These are phyloP conservation scores for Willisornis vidua DNA, from an alignment of 2,113 vertebrate species.

Conservation along the genomic window DNA sequence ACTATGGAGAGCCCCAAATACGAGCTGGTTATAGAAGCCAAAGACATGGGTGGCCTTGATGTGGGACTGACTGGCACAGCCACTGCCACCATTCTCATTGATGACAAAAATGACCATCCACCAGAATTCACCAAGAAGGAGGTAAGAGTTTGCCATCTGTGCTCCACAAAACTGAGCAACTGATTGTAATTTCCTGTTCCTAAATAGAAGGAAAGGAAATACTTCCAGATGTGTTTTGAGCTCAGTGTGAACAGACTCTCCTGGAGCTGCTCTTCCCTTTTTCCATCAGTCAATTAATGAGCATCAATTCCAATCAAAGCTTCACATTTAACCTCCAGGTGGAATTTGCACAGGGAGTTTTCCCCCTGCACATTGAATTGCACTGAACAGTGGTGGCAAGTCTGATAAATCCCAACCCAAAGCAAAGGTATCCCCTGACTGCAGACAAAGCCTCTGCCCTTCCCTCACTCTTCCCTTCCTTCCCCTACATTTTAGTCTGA, in stretches of 20 bases:
- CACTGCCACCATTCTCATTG: constrained; percentile 93
- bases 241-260: background rate
- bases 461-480: background rate
- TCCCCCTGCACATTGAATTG: background rate
- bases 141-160: constrained; percentile 75
- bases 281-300: background rate
- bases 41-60: constrained; percentile 93
- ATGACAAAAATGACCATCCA: constrained; percentile 96
- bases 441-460: background rate
- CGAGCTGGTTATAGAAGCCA: constrained; percentile 92
- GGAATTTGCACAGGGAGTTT: background rate
- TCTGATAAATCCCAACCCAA: background rate
- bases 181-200: background rate
- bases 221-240: background rate
- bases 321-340: background rate
- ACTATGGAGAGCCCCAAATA: constrained; percentile 93
- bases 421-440: background rate
- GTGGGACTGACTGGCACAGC: constrained; percentile 94
- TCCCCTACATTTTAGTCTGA: background rate
- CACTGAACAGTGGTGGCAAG: background rate
- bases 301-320: background rate
- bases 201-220: background rate
- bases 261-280: background rate
- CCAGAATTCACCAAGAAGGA: constrained; percentile 96
- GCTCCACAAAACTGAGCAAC: background rate